Conservation (phyloP, 2,797 vertebrate genomes). For the Phyllotis vaccarum region DNA sequence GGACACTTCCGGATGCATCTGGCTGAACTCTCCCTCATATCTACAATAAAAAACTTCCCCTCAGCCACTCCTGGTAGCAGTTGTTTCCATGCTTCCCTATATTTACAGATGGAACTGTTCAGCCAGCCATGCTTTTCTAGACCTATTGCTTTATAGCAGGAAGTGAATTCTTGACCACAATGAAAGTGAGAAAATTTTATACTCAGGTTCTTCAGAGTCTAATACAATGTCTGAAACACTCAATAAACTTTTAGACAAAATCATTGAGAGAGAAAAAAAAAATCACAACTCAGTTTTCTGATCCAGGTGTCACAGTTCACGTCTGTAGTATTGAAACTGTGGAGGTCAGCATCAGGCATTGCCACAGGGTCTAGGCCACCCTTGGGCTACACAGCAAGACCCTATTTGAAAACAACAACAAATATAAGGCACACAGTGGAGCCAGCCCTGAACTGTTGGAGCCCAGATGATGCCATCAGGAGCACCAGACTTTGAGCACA, state of each 20-base stretch:
- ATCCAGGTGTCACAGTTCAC: background rate
- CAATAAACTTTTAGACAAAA: background rate
- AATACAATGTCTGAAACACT: background rate
- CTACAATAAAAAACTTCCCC: background rate
- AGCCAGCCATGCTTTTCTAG: background rate
- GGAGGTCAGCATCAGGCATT: background rate
- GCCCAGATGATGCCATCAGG: background rate
- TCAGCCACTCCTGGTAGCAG: background rate
- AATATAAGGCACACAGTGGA: background rate
- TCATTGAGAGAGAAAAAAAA: background rate
- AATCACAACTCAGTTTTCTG: background rate
- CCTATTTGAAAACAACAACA: background rate
- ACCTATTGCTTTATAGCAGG: background rate
- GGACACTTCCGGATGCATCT: background rate
- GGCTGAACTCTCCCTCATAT: background rate
- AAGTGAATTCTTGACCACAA: background rate
- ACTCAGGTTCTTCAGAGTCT: background rate
- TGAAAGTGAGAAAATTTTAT: background rate
- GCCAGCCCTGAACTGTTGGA: background rate
- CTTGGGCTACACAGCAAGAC: too few species aligned
- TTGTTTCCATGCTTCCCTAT: background rate
- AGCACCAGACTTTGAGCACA: background rate
- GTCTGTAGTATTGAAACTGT: background rate
- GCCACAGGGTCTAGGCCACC: background rate
- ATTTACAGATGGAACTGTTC: background rate